Evolutionary conservation across 2,888 invertebrate genomes (phyloP).

Genomic region (Lottia scabra): DNA sequence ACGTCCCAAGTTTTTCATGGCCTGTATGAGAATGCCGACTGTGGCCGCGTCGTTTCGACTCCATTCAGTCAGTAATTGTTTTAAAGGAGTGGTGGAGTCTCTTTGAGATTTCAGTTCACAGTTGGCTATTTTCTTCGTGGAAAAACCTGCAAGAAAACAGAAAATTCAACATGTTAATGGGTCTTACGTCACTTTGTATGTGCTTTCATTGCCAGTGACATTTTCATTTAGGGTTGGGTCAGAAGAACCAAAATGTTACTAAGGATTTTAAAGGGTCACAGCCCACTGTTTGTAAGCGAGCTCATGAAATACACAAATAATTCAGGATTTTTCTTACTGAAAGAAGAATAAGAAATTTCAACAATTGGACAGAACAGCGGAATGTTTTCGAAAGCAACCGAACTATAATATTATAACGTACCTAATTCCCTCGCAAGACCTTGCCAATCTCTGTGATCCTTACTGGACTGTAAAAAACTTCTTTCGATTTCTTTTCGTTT

Average conservation of each 20-base stretch:
- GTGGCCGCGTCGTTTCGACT: slow-evolving; percentile 44
- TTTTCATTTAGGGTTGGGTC: no score
- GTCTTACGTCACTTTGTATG: no score
- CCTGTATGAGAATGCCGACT: slow-evolving; percentile 46
- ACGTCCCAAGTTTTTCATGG: slow-evolving; percentile 48
- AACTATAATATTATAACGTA: slow-evolving; percentile 20
- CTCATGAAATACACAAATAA: no score
- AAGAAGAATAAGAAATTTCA: no score
- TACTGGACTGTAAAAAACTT: slow-evolving; percentile 27
- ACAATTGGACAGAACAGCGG: no score
- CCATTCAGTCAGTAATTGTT: slow-evolving; percentile 51
- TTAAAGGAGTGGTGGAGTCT: slow-evolving; percentile 35
- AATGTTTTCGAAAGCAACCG: no score
- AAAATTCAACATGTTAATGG: no score
- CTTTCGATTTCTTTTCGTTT: slow-evolving; percentile 49
- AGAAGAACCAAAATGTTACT: no score
- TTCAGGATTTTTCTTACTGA: no score
- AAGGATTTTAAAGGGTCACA: no score
- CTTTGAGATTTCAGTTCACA: slow-evolving; percentile 34
- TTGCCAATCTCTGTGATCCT: slow-evolving; percentile 44
- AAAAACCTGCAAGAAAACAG: slow-evolving; percentile 47
- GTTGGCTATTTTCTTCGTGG: slow-evolving; percentile 36
- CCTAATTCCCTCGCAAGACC: slow-evolving; percentile 53
- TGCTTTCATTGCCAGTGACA: no score
- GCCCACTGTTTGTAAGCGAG: no score